Evolutionary conservation across 2,113 vertebrate genomes (phyloP).

Genomic region (Anarhynchus alexandrinus): DNA sequence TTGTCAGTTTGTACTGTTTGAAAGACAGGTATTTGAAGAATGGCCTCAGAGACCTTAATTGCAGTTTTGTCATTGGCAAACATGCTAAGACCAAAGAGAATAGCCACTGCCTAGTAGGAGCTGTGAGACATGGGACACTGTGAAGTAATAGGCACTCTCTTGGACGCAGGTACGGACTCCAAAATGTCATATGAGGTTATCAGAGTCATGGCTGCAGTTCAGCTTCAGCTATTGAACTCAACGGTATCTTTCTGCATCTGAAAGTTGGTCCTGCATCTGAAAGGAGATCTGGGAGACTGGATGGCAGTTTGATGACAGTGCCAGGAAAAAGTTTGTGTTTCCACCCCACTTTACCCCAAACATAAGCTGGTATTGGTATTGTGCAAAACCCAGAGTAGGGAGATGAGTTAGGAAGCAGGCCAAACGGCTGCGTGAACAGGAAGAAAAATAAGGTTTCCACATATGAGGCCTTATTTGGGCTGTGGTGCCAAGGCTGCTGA

Average conservation of each 20-base stretch:
- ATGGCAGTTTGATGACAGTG: background rate
- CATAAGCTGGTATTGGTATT: background rate
- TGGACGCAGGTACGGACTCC: background rate
- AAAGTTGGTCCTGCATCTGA: background rate
- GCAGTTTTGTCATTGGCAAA: background rate
- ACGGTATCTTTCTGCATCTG: background rate
- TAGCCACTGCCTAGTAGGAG: background rate
- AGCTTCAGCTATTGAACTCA: background rate
- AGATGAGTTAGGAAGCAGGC: background rate
- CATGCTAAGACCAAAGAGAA: background rate
- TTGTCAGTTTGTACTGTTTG: background rate
- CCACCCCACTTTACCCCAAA: background rate
- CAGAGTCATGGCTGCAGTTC: background rate
- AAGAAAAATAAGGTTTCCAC: background rate
- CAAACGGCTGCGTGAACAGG: background rate
- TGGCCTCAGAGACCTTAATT: background rate
- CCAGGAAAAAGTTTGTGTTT: background rate
- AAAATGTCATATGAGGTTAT: background rate
- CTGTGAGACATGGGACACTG: accelerated
- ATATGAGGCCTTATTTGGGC: background rate
- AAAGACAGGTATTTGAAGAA: background rate
- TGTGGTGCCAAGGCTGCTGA: background rate
- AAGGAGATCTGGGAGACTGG: background rate
- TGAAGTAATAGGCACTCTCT: background rate
- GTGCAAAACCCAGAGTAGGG: background rate